Base-by-base conservation (phyloP, 2,797 vertebrate genomes). In the Falco novaeseelandiae region DNA sequence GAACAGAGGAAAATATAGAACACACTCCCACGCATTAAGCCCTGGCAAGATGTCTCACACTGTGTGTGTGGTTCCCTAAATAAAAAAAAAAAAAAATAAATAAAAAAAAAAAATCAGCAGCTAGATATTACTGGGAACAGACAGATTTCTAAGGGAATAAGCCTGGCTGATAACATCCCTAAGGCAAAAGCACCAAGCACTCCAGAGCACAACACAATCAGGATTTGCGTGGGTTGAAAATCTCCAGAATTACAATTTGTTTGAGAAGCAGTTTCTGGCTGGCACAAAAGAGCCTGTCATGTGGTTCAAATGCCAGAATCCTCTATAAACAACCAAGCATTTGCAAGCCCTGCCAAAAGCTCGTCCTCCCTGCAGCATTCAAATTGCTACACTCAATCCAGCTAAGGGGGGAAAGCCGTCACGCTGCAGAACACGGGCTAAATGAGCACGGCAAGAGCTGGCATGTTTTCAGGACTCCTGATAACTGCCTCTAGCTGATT, bases 181-280 rank as follows among this genome's bases (percentile, higher is more conserved):
- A 12, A 30, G n/a, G 61, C 3, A n/a, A 69, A 49, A 70, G 46
- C 48, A 71, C 17, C 61, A 26, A 61, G 16, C 25, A 7, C n/a
- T 69, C 54, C 71, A 76, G 46, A 70, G 14, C 0, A 0, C 34
- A 48, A 26, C 23, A 18, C n/a, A 30, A 30, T 14, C 22, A 5
- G 42, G 13, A 25, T 48, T 61, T 62, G 34, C 6, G 49, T 29
- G 23, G 57, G 52, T 29, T 87, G n/a, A 73, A 79, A 66, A 66
- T 23, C 42, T 54, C 70, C 21, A 29, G 57, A 23, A 79, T 59
- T 74, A 74, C n/a, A 4, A 29, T 13, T 61, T 71, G 61, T 54
- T 59, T 63, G 61, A 55, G 54, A 66, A 87, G 82, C 34, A 78
- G 49, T 21, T 93, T 59, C 66, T 79, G 57, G 59, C 70, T 7